A percentile compares a stretch with the other conserved stretches of the same genome.
These are phyloP conservation scores for Gibbula magus DNA, from an alignment of 2,888 invertebrate genomes.

Conservation along the genomic window DNA sequence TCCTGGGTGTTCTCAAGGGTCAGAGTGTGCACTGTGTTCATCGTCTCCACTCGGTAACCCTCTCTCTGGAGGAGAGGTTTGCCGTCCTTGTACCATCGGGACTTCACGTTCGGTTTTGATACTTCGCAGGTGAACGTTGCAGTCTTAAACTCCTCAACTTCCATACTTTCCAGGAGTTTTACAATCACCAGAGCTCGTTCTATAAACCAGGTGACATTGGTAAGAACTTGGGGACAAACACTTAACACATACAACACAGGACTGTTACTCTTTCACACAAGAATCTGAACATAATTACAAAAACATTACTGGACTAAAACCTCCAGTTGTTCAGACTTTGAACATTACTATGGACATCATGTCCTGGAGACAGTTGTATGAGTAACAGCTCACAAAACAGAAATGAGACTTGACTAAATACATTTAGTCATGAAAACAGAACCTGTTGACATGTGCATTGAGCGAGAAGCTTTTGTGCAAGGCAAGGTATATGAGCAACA, in stretches of 20 bases:
- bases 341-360: too few relatives aligned
- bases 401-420: background rate
- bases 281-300: too few relatives aligned
- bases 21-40: constrained; percentile 77
- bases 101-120: constrained; percentile 94
- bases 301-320: too few relatives aligned
- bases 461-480: too few relatives aligned
- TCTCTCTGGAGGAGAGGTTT: constrained; percentile 90
- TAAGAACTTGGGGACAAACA: too few relatives aligned
- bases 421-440: too few relatives aligned
- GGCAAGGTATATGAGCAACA: too few relatives aligned
- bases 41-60: constrained; percentile 86
- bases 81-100: constrained; percentile 87
- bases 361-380: too few relatives aligned
- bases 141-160: constrained; percentile 53
- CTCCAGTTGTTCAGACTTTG: too few relatives aligned
- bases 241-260: too few relatives aligned
- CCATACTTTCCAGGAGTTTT: constrained; percentile 53
- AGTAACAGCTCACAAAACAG: background rate
- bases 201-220: constrained; percentile 28
- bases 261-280: too few relatives aligned
- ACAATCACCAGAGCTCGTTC: constrained; percentile 63
- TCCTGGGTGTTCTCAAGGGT: constrained; percentile 60
- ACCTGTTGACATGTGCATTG: too few relatives aligned
- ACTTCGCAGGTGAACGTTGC: constrained; percentile 93